Conservation (phyloP, 2,113 vertebrate species). For the Ammodytes marinus region DNA sequence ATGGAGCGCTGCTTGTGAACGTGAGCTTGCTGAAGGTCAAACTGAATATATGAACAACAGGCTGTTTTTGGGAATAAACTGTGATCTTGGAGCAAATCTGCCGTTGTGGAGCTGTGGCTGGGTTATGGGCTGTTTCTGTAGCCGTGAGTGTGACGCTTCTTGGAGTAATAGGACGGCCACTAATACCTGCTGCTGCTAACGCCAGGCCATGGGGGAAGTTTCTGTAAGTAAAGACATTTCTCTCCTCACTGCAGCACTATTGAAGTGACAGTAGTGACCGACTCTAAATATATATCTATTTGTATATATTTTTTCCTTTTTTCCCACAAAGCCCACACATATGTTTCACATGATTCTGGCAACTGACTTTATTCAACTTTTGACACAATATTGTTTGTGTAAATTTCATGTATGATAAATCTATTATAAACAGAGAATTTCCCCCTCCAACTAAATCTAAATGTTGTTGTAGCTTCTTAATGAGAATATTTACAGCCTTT, state of each 20-base stretch:
- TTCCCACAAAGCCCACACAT: too few species aligned
- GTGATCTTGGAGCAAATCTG: slow-evolving; percentile 33
- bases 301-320: neutral
- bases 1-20: slow-evolving; percentile 77
- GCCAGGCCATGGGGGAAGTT: slow-evolving; percentile 74
- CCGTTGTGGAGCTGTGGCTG: slow-evolving; percentile 31
- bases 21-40: slow-evolving; percentile 86
- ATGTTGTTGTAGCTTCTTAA: neutral
- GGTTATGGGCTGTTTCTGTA: slow-evolving; percentile 71
- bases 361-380: neutral
- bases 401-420: neutral
- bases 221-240: slow-evolving; percentile 75
- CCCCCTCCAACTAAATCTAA: neutral
- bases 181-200: slow-evolving; percentile 75
- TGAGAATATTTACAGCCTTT: neutral
- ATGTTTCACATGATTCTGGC: too few species aligned
- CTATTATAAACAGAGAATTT: slow-evolving; percentile 4
- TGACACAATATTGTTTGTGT: neutral
- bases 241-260: slow-evolving; percentile 12
- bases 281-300: neutral
- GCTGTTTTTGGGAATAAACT: slow-evolving; percentile 57
- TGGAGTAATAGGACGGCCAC: slow-evolving; percentile 57
- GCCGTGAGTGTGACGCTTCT: slow-evolving; percentile 56
- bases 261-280: neutral
- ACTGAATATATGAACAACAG: slow-evolving; percentile 52